Percentiles rank a stretch among this genome's conserved stretches.
Conservation (phyloP, 2,113 vertebrate genomes). For the Trichomycterus rosablanca region DNA sequence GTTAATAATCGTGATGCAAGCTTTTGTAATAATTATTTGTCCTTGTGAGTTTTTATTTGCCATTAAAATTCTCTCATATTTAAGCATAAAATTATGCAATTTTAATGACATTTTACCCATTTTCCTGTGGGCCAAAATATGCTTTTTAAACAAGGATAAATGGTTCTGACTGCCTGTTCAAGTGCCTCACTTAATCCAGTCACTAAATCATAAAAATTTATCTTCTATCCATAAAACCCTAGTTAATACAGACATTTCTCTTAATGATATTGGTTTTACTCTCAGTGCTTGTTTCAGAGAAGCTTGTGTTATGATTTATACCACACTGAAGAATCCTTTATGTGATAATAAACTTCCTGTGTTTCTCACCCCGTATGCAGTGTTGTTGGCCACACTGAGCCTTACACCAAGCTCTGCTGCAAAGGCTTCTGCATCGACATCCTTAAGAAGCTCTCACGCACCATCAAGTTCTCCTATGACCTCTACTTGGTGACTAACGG, state of each 20-base stretch:
- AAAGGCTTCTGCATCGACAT: conserved; percentile 99
- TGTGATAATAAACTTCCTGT: too few relatives aligned
- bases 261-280: conserved; percentile 15
- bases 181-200: conserved; percentile 10
- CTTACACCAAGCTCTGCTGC: conserved; percentile 95
- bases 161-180: not conserved
- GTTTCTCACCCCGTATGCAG: conserved; percentile 44
- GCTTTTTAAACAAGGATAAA: conserved; percentile 5
- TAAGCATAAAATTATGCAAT: too few relatives aligned
- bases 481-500: conserved; percentile 97
- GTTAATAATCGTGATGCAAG: too few relatives aligned
- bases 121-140: too few relatives aligned
- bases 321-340: not conserved
- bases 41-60: too few relatives aligned
- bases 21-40: too few relatives aligned
- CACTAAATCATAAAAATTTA: too few relatives aligned
- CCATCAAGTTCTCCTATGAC: conserved; percentile 94
- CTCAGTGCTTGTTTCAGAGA: conserved; percentile 1
- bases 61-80: too few relatives aligned
- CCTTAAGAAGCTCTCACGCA: conserved; percentile 90
- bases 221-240: not conserved
- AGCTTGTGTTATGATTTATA: not conserved
- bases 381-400: conserved; percentile 63
- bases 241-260: not conserved
- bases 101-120: too few relatives aligned